Conservation (phyloP, 2,888 invertebrate genomes). For the Eupithecia inturbata region DNA sequence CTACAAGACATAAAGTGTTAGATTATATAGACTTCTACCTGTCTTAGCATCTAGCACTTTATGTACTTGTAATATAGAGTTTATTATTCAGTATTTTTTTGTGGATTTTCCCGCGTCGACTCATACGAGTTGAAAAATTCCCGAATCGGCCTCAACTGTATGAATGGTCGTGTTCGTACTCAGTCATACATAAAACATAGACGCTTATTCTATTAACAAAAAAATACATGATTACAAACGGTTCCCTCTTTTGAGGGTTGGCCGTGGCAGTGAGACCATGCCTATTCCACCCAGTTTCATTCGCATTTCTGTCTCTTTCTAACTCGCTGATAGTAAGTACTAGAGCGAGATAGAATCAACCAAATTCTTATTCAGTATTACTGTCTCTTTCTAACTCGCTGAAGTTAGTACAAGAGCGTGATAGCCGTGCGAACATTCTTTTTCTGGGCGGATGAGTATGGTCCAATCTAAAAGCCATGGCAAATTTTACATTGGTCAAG, state of each 20-base stretch:
- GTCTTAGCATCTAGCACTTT: background rate
- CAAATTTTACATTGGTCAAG: constrained; percentile 2
- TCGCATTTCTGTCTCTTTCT: constrained; percentile 1
- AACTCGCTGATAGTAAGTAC: background rate
- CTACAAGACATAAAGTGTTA: background rate
- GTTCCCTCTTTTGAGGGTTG: constrained; percentile 4
- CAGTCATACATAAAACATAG: constrained; percentile 21
- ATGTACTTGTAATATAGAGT: constrained; percentile 2
- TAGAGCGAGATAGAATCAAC: background rate
- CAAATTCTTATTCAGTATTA: background rate
- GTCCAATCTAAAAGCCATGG: background rate
- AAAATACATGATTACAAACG: constrained; percentile 38
- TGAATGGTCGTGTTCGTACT: background rate
- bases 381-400: background rate
- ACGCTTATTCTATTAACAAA: constrained; percentile 36
- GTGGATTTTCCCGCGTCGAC: background rate
- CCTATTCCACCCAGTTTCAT: constrained; percentile 10
- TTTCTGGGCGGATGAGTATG: constrained; percentile 1
- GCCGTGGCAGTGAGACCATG: constrained; percentile 16
- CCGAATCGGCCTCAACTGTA: background rate
- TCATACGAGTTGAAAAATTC: background rate
- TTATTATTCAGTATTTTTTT: background rate
- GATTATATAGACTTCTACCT: background rate
- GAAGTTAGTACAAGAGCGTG: background rate
- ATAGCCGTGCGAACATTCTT: background rate